Base-by-base conservation (phyloP, 2,113 vertebrate species). In the Hippocampus zosterae region DNA sequence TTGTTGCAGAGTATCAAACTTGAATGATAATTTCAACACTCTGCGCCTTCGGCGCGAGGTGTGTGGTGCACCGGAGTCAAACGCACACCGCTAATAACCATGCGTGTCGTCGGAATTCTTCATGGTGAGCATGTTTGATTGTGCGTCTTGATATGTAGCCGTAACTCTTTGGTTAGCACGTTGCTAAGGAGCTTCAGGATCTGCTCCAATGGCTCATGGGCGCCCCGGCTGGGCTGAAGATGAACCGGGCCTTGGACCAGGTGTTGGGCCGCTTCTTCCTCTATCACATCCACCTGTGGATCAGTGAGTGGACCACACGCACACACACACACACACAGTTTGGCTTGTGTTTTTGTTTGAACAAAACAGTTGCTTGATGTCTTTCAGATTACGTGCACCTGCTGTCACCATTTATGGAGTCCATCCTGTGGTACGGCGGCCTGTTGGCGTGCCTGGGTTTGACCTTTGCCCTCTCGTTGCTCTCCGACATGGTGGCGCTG, bases 161-260 rank as follows among this genome's bases (percentile, higher is more conserved):
- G 23, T 15, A 23, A 57, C 27, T 25, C 29, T 69, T 15, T 71
- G 27, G 15, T 60, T 60, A 99, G 97, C 92, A 71, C 0, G 91
- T 99, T 57, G 95, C 97, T 0, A 88, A 94, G 74, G 92, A 96
- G 88, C 94, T 99, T 40, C 94, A 98, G 77, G 87, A 92, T 56
- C 92, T 99, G 78, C 90, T 99, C 62, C 94, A 98, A 90, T 99
- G 97, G 97, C 91, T 99, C 64, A 99, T 99, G 97, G 97, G 97
- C 33, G 97, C 93, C 0, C 97, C 97, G 0, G 97, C 97, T 0
- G 97, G 97, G 2, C 92, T 98, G 81, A 99, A 99, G 86, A 97
- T 99, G 96, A 99, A 99, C 90, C 90, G 94, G 60, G 96, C 96
- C 2, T 84, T 99, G 86, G 97, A 98, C 81, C 93, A 98, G 82